Percentiles rank a stretch among this genome's conserved stretches.
These are phyloP conservation scores for Telmatochromis brichardi DNA, from an alignment of 2,113 vertebrate genomes.

Conservation along the genomic window DNA sequence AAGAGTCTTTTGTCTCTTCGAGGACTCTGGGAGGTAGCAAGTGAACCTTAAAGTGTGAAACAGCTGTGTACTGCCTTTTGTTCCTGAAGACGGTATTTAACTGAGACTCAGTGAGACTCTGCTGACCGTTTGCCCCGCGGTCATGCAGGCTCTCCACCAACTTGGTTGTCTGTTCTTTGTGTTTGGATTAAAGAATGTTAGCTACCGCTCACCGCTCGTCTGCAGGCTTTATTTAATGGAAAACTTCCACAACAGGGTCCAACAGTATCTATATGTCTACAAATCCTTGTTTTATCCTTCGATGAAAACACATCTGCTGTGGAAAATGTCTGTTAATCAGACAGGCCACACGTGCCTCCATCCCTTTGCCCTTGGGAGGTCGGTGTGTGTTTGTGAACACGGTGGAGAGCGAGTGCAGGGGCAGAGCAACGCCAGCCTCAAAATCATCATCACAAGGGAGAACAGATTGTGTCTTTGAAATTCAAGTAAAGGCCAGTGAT, in stretches of 20 bases:
- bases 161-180: background rate
- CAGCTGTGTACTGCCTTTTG: background rate
- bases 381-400: background rate
- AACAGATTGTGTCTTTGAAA: slow-evolving; percentile 16
- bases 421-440: background rate
- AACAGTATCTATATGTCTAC: background rate
- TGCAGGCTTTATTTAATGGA: background rate
- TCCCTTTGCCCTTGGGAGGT: background rate
- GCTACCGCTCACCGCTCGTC: accelerated
- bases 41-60: background rate
- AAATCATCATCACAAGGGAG: background rate
- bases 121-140: accelerated
- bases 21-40: background rate
- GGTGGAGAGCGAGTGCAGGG: background rate
- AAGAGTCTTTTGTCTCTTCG: background rate
- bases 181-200: background rate
- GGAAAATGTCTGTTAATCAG: slow-evolving; percentile 34
- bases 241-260: background rate
- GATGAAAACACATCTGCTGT: background rate
- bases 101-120: accelerated
- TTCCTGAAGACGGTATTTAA: accelerated
- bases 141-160: accelerated
- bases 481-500: background rate
- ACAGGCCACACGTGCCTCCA: slow-evolving; percentile 12
- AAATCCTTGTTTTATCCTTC: background rate